Evolutionary conservation across 1,140 invertebrate species (phyloP), one percentile per base, ranked within the genome.

Genomic region (Dolichoris vasculosae): DNA sequence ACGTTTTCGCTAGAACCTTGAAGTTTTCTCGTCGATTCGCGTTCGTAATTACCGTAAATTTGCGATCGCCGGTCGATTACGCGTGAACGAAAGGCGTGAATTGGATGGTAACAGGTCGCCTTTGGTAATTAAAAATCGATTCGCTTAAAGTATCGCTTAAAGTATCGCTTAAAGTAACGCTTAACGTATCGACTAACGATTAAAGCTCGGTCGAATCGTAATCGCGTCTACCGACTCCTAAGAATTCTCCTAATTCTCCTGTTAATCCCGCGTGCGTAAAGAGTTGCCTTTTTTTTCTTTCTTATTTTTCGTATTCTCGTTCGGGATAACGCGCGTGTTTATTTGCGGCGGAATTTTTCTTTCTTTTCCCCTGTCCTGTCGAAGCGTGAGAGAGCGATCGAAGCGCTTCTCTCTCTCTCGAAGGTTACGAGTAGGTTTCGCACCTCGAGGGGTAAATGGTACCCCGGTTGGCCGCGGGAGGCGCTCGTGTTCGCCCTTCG

Each of bases 391-490:
- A 32, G 55, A 67, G 38, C 59, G 78, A 80, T 30, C 30, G n/a
- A 15, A 80, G 59, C 78, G 78, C 78, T 59, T 80, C 59, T 40
- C 78, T 80, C 59, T 40, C n/a, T 67, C 67, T 43, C 78, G 59
- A 80, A 80, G 78, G 32, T 79, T 35, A 26, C 15, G 7, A 13
- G 35, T 17, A 55, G 1, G 23, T 59, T 26, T 26, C 26, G 23
- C 9, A 59, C n/a, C n/a, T n/a, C n/a, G n/a, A 6, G 55, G 55
- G 4, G 13, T 59, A 59, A 26, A 13, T 26, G 2, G 55, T n/a
- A n/a, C n/a, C 15, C 51, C 15, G 15, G 20, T 59, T 59, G 23
- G 3, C 55, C 55, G 9, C 23, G 2, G 26, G 55, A 59, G 55
- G 55, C 23, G 55, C 55, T 59, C 3, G 23, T 59, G n/a, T n/a